Conservation (phyloP, 2,113 vertebrate genomes). For the Corythornis cristatus region DNA sequence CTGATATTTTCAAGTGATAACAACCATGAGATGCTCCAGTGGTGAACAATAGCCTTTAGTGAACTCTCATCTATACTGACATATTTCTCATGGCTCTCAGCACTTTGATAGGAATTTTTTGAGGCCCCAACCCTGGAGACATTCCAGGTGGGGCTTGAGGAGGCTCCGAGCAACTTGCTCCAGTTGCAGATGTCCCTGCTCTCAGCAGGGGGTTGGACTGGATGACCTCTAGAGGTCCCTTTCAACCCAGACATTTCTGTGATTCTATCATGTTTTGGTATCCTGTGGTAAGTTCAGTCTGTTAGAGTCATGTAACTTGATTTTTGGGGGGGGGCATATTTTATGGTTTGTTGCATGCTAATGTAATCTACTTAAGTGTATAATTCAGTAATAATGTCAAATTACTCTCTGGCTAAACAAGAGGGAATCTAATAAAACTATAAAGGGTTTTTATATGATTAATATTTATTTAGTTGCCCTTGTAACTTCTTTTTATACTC, state of each 20-base stretch:
- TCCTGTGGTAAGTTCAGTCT: not conserved
- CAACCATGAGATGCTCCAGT: not conserved
- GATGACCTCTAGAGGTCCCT: too few species aligned
- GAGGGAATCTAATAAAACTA: not conserved
- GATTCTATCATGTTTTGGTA: not conserved
- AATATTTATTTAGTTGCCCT: not conserved
- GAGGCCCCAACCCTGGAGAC: too few species aligned
- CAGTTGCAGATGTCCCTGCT: too few species aligned
- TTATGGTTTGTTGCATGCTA: not conserved
- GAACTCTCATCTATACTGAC: not conserved
- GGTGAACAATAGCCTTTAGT: not conserved
- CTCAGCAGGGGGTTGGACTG: too few species aligned
- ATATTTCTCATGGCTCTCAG: not conserved
- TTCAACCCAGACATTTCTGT: too few species aligned
- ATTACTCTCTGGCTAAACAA: not conserved
- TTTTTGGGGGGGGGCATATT: not conserved
- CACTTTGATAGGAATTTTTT: not conserved
- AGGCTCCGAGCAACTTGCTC: too few species aligned
- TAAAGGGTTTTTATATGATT: not conserved
- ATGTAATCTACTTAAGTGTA: not conserved
- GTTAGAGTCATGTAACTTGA: not conserved
- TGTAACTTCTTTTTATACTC: not conserved
- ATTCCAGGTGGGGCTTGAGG: too few species aligned
- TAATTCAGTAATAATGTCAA: conserved; percentile 1
- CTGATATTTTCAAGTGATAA: not conserved